Evolutionary conservation across 2,888 invertebrate species (phyloP).

Genomic region (Synergus gifuensis): DNA sequence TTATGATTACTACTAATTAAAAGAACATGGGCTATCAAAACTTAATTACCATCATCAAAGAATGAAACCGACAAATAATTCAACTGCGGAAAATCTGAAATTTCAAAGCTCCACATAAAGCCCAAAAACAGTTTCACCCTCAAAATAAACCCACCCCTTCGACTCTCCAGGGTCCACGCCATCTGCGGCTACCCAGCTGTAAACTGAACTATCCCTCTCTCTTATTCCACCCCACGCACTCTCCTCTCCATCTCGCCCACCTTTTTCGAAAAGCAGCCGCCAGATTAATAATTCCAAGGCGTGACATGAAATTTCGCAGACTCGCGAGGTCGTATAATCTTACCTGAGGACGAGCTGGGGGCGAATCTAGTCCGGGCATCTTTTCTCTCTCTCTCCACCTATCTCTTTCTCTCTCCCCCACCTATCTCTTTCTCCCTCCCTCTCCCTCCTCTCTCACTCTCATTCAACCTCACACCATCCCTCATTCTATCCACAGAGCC

Average conservation of each 20-base stretch:
- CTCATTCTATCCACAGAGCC: slow-evolving; percentile 33
- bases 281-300: slow-evolving; percentile 42
- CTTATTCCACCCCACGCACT: background rate
- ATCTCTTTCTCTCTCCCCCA: background rate
- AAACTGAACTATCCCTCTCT: background rate
- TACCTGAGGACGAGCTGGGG: slow-evolving; percentile 29
- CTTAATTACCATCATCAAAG: background rate
- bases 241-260: background rate
- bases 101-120: background rate
- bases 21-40: too few species aligned
- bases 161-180: background rate
- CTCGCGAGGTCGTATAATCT: slow-evolving; percentile 41
- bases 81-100: background rate
- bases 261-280: slow-evolving; percentile 20
- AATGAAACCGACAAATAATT: background rate
- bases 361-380: slow-evolving; percentile 35
- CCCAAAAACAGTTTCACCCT: background rate
- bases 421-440: background rate
- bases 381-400: slow-evolving; percentile 10
- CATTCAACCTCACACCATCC: background rate
- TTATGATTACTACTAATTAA: too few species aligned
- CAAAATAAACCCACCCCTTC: background rate
- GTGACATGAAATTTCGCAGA: slow-evolving; percentile 43
- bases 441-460: slow-evolving; percentile 18
- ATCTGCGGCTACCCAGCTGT: slow-evolving; percentile 14